Evolutionary conservation across 1,140 invertebrate genomes (phyloP), one percentile per base, ranked within the genome.

Genomic region (Drosophila teissieri): DNA sequence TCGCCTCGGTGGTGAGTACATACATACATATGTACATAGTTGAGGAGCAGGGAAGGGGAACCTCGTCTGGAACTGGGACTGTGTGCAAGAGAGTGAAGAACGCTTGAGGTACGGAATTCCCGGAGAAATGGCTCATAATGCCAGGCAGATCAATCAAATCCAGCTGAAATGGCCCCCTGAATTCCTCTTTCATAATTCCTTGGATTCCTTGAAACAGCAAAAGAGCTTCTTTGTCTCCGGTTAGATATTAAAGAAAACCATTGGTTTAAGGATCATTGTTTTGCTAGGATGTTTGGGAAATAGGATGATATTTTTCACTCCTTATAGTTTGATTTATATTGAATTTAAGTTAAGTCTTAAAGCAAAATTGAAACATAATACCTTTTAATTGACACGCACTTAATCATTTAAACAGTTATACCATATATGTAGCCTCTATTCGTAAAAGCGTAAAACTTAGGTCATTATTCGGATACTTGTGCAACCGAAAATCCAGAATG

Each of bases 1-100:
- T 77, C 73, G 73, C 60, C 39, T 40, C 45, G 58, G 58, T 76
- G 67, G 73, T 57, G 34, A 36, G n/a, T 46, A 31, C 19, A 46
- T 55, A 68, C 61, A 27, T 19, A 19, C 19, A 19, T 19, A 2
- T 19, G 19, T 46, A 44, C 24, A 24, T 24, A 24, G 24, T 24
- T 24, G 31, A 58, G 27, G 10, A 22, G 19, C 15, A 39, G 36
- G 27, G 68, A 61, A 56, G 49, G 17, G 37, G 70, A 36, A 19
- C 46, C n/a, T 36, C 8, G 69, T 36, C 57, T 53, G 57, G 6
- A 39, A 48, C 10, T 51, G 56, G 57, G 56, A 12, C 24, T 45
- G 45, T 54, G 63, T 15, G n/a, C 14, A 31, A 31, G 17, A 3
- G 6, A 56, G 52, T 4, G 4, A 48, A 8, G 46, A 15, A 51